Percentiles rank a stretch among this genome's conserved stretches.
phyloP scores from a whole-genome alignment of 2,797 vertebrate species.

The Parauchenoglanis ngamensis region DNA sequence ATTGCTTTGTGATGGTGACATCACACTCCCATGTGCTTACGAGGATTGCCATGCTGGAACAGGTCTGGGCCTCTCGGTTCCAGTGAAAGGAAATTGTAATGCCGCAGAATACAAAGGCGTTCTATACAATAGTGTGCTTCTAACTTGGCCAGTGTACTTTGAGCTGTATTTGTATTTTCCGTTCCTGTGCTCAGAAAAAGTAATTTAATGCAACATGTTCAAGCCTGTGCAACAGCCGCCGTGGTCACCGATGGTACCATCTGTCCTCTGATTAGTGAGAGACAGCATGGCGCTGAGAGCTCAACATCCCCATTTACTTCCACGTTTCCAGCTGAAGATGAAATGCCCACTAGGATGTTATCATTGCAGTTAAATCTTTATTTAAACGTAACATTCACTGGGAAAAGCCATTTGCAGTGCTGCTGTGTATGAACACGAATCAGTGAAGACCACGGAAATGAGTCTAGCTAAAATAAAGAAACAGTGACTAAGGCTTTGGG shows the following conservation, averaged over 20 bases:
- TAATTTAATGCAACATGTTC: slow-evolving; percentile 5
- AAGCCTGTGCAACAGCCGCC: slow-evolving; percentile 1
- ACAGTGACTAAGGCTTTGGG: not conserved
- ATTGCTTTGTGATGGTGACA: not conserved
- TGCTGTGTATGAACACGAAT: not conserved
- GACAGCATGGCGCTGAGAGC: not conserved
- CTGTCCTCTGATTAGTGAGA: slow-evolving; percentile 19
- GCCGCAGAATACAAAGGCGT: no score
- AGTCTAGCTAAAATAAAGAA: no score
- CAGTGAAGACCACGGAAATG: not conserved
- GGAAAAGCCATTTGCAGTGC: not conserved
- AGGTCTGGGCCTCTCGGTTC: no score
- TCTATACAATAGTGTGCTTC: no score
- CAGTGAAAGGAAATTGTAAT: no score
- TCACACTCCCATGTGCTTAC: not conserved
- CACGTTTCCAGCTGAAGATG: not conserved
- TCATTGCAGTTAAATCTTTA: not conserved
- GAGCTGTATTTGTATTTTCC: not conserved
- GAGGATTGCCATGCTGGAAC: no score
- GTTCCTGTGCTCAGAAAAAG: not conserved
- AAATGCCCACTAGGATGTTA: not conserved
- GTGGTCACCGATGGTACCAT: slow-evolving; percentile 6
- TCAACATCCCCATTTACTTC: not conserved
- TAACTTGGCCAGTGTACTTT: not conserved
- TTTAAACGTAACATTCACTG: no score